Evolutionary conservation across 2,888 invertebrate species (phyloP), one percentile per base, ranked within the genome.

Genomic region (Archaeoteleia sp.): DNA sequence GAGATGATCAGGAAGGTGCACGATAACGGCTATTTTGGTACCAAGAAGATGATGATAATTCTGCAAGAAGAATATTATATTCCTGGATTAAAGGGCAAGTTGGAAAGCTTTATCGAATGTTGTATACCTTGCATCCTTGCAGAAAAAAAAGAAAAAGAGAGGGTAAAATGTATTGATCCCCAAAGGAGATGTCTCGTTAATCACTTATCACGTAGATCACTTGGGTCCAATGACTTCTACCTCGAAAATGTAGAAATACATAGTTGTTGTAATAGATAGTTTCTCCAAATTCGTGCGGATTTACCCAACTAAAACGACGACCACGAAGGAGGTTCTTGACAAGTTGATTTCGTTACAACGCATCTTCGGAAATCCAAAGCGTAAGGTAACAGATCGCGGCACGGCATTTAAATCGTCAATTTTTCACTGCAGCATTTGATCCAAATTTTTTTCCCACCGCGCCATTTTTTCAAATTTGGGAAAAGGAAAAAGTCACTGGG

Each of bases 401-500:
- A 15, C 55, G 4, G 66, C 66, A 9, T 61, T 69, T 34, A 63
- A 43, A 1, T 63, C 68, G 0, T 1, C n/a, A n/a, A n/a, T n/a
- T n/a, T n/a, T n/a, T n/a, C n/a, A n/a, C n/a, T n/a, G n/a, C n/a
- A n/a, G n/a, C 55, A 35, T 67, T 69, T 43, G 48, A 68, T 37
- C 15, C 15, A 51, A 70, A 70, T 67, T 37, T 63, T 42, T 34
- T 8, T 61, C 55, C 70, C 13, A 43, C 55, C 14, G 70, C n/a
- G 61, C 53, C 29, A 39, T 51, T 48, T 72, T 39, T 69, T 65
- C 6, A 69, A 6, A 42, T 70, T 40, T 10, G 60, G 53, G 15
- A 70, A 71, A 39, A 66, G 34, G 32, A 42, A 55, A 30, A 27
- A 72, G 57, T 70, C 69, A 34, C 61, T 77, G 70, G 78, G 76